phyloP scores from a whole-genome alignment of 2,888 invertebrate species.

The Drosophila maculinotata region DNA sequence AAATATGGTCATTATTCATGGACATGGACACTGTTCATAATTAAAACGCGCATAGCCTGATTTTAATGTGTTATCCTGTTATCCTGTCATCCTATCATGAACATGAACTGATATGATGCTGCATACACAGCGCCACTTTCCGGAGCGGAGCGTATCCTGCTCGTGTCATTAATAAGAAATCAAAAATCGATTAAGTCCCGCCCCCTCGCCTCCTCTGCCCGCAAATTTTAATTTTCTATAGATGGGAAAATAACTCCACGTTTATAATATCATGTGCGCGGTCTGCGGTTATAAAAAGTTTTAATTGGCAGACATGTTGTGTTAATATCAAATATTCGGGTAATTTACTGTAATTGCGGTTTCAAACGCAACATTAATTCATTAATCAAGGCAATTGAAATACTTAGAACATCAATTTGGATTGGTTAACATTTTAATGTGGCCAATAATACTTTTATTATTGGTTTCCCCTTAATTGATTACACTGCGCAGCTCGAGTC shows the following conservation, averaged over 20 bases:
- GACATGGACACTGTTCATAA: constrained; percentile 35
- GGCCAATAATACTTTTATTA: constrained; percentile 2
- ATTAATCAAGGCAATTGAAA: constrained; percentile 52
- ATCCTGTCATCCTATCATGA: constrained; percentile 9
- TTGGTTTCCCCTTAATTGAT: constrained; percentile 16
- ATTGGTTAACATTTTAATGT: constrained; percentile 11
- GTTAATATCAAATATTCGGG: constrained; percentile 44
- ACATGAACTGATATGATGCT: constrained; percentile 30
- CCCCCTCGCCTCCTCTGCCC: not conserved
- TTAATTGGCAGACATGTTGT: constrained; percentile 58
- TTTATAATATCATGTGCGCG: constrained; percentile 19
- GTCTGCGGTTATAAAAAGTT: constrained; percentile 36
- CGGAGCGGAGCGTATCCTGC: constrained; percentile 31
- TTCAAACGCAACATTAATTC: constrained; percentile 45
- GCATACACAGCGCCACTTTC: constrained; percentile 25
- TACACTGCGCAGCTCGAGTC: constrained; percentile 23
- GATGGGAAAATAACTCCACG: not conserved
- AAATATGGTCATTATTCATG: constrained; percentile 28
- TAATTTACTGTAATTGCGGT: constrained; percentile 44
- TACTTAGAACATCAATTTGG: constrained; percentile 37
- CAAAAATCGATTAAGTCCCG: constrained; percentile 72
- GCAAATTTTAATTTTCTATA: constrained; percentile 12
- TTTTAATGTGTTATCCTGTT: constrained; percentile 50
- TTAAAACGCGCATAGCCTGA: constrained; percentile 32
- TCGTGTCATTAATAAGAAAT: constrained; percentile 69